Conservation (phyloP, 2,113 vertebrate genomes). For the Petromus typicus region DNA sequence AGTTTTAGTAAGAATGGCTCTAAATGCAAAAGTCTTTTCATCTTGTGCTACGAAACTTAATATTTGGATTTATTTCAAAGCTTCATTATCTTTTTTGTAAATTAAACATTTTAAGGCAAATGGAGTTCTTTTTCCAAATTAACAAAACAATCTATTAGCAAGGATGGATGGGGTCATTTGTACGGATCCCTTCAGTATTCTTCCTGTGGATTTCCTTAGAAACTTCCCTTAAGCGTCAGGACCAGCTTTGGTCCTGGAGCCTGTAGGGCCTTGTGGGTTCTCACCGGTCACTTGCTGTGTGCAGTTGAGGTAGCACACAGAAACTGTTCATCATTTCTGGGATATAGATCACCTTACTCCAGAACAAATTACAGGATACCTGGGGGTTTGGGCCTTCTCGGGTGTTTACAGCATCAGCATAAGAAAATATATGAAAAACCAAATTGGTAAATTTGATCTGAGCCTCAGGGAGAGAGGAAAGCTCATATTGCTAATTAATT, state of each 20-base stretch:
- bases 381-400: constrained; percentile 36
- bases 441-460: constrained; percentile 59
- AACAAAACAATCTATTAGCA: not conserved
- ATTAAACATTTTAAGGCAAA: constrained; percentile 6
- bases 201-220: not conserved
- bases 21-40: not conserved
- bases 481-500: constrained; percentile 73
- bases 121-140: not conserved
- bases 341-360: constrained; percentile 38
- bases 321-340: constrained; percentile 17
- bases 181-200: not conserved
- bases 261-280: not conserved
- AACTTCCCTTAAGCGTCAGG: not conserved
- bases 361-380: constrained; percentile 53
- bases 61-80: not conserved
- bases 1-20: not conserved
- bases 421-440: constrained; percentile 45
- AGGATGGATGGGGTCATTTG: not conserved
- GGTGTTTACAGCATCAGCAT: constrained; percentile 37
- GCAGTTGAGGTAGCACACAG: not conserved
- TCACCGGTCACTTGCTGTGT: not conserved
- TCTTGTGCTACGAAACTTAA: constrained; percentile 16
- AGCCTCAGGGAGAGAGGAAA: constrained; percentile 70
- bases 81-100: not conserved
- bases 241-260: not conserved